Evolutionary conservation across 2,888 invertebrate genomes (phyloP), one percentile per base, ranked within the genome.

Genomic region (Fragum whitleyi): DNA sequence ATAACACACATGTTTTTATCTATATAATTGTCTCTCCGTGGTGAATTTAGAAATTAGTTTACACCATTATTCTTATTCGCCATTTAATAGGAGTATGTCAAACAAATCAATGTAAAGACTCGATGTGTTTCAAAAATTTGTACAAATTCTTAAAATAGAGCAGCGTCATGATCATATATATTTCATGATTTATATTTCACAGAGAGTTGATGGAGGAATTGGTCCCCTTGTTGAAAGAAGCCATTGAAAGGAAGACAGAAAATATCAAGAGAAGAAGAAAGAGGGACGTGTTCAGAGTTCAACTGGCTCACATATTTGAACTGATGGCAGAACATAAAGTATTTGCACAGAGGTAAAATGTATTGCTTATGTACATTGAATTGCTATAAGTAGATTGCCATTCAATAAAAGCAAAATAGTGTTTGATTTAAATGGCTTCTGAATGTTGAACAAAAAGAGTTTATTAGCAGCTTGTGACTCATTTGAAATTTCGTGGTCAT

Each of bases 171-270:
- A n/a, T n/a, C n/a, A n/a, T n/a, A n/a, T n/a, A n/a, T n/a, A n/a
- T n/a, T n/a, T n/a, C n/a, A n/a, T n/a, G n/a, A n/a, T 28, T 26
- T 2, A 26, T 26, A 9, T 28, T 23, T 28, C 14, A 42, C 93
- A 98, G 98, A 93, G 98, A 99, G 95, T 95, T 99, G 79, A 97
- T 99, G 96, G 99, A 99, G 91, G 99, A 99, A 94, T 94, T 99
- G 74, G 96, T 97, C 9, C 96, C 97, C 0, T 96, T 97, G 86
- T 96, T 99, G 78, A 96, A 98, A 23, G 99, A 99, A 94, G 98
- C 99, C 0, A 97, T 98, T 26, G 99, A 99, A 93, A 96, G 98
- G 67, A 99, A 99, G 93, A 98, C 99, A 94, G 99, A 99, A 93
- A 99, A 99, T 93, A 97, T 99, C 95, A 95, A 99, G 74, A 95